Evolutionary conservation across 2,888 invertebrate genomes (phyloP).

Genomic region (Cloeon dipterum): DNA sequence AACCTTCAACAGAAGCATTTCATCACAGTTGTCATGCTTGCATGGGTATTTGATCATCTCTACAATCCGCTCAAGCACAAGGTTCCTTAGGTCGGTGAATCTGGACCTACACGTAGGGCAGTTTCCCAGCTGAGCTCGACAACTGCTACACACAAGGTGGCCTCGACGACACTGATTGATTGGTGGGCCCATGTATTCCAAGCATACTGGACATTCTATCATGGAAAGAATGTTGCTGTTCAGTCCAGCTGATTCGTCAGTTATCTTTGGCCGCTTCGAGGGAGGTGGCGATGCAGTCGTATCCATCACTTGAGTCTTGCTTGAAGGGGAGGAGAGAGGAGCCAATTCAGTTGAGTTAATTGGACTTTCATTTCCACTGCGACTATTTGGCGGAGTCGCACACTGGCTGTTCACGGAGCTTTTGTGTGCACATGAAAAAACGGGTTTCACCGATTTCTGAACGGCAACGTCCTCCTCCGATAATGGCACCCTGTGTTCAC

Average conservation of each 20-base stretch:
- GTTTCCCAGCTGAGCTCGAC: constrained; percentile 26
- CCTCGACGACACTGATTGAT: constrained; percentile 37
- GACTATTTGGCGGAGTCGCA: no score
- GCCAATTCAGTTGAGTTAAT: no score
- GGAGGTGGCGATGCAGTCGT: no score
- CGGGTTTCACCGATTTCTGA: no score
- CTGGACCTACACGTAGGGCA: constrained; percentile 35
- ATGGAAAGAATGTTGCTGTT: constrained; percentile 13
- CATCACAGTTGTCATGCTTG: constrained; percentile 20
- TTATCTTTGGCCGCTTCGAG: no score
- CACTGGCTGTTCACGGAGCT: no score
- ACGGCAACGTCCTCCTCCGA: no score
- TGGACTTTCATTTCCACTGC: no score
- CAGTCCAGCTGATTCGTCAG: constrained; percentile 2
- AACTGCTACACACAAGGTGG: constrained; percentile 31
- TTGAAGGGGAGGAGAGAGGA: no score
- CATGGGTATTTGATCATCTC: constrained; percentile 29
- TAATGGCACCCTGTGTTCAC: no score
- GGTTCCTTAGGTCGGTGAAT: constrained; percentile 21
- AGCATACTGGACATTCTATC: constrained; percentile 37
- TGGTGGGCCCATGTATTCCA: constrained; percentile 35
- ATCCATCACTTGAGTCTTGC: no score
- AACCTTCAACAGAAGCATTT: constrained; percentile 22
- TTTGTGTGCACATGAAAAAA: no score
- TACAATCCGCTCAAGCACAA: constrained; percentile 29